Conservation (phyloP, 37 sponge, comb jelly and placozoan genomes). For the Petrosia ficiformis region DNA sequence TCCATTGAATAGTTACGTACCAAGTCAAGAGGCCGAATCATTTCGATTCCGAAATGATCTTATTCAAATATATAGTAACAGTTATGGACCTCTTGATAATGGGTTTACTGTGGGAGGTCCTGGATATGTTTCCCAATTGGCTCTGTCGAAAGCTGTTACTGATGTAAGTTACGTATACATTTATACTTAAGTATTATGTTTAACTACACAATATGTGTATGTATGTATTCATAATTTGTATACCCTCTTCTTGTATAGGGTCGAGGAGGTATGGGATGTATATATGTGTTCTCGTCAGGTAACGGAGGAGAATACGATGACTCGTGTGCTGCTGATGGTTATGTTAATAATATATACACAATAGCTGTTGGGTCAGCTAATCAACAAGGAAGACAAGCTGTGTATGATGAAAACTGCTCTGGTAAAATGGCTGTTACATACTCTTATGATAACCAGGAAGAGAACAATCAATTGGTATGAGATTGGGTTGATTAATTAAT, state of each 20-base stretch:
- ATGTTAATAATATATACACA: constrained; percentile 82
- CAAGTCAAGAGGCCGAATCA: constrained; percentile 69
- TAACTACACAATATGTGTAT: no score
- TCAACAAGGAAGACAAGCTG: constrained; percentile 66
- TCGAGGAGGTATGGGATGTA: constrained; percentile 71
- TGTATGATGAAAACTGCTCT: constrained; percentile 88
- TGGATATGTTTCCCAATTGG: constrained; percentile 48
- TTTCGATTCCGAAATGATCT: constrained; percentile 64
- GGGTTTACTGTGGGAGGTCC: constrained; percentile 88
- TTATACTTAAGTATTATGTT: no score
- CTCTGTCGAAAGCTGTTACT: constrained; percentile 50
- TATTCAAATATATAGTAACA: constrained; percentile 87
- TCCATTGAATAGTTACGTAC: no score
- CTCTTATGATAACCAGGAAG: constrained; percentile 45
- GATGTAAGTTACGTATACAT: constrained; percentile 52
- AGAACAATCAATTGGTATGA: constrained; percentile 23
- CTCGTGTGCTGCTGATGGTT: constrained; percentile 93
- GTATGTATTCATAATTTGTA: no score
- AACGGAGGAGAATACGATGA: constrained; percentile 89
- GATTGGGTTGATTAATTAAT: no score
- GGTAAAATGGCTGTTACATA: constrained; percentile 88
- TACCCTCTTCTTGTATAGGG: constrained; percentile 68
- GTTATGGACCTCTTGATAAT: constrained; percentile 96
- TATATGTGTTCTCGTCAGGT: constrained; percentile 95
- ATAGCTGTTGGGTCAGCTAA: constrained; percentile 82